Base-by-base conservation (phyloP, 2,113 vertebrate species). In the Melanotaenia duboulayi region DNA sequence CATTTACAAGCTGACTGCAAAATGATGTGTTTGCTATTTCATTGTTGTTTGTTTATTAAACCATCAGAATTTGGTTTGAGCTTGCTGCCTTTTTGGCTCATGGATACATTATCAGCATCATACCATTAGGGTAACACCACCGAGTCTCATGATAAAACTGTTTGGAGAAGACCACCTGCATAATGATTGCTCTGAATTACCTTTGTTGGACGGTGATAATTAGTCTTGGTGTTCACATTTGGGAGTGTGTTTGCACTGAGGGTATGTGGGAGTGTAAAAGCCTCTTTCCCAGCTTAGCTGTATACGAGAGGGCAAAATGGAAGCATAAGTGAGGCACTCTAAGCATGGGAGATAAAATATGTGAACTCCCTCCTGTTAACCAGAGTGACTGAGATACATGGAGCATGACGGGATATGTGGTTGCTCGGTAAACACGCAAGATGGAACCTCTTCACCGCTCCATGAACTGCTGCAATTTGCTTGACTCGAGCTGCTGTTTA, bases 181-280 rank as follows among this genome's bases (percentile, higher is more conserved):
- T 78, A 67, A 74, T 78, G 74, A 80, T 76, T 1, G 2, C 69
- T 61, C 65, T 86, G 78, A 77, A 82, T 82, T 60, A 65, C 61
- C 65, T 57, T 74, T 65, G 71, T 69, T 62, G 74, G 71, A 69
- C 63, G 75, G 75, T 51, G 73, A 73, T 83, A 84, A 91, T 90
- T 89, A 87, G 78, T 86, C 73, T 84, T 63, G 61, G 69, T 82
- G 80, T 85, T 83, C 70, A 16, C 67, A 73, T 86, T 76, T 58
- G 62, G 55, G 76, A 52, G 82, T 72, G 65, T 72, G 66, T 79
- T 75, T 63, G 65, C 76, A 57, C 74, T 19, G 79, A 80, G 57
- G 85, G 71, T 76, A 79, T 77, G 81, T 87, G 90, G 86, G 91
- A 80, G 85, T 91, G 88, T 92, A 93, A 92, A 92, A 91, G 87